phyloP scores from a whole-genome alignment of 1,140 invertebrate genomes.

The Babylonia areolata region DNA sequence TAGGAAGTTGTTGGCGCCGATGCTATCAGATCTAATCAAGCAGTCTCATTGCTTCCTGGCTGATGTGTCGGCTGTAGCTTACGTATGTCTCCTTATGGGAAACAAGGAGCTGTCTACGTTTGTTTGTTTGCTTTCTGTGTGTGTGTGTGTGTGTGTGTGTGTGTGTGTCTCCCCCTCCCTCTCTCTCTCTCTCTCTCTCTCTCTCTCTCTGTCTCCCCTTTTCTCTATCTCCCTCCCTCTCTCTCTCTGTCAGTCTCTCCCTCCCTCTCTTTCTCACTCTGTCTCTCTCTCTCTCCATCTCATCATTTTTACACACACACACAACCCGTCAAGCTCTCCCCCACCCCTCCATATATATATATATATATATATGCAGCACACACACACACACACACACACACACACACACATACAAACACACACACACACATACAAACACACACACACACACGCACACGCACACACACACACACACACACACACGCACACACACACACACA shows the following conservation, averaged over 20 bases:
- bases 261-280: background rate
- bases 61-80: background rate
- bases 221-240: background rate
- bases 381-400: no score
- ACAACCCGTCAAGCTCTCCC: background rate
- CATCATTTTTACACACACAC: no score
- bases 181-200: background rate
- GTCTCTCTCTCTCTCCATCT: background rate
- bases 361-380: no score
- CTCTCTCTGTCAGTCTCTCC: background rate
- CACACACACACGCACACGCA: no score
- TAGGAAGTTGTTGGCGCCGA: background rate
- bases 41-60: background rate
- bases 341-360: background rate
- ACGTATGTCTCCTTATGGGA: no score
- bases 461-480: no score
- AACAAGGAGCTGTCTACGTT: no score
- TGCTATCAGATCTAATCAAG: background rate
- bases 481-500: no score
- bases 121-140: no score
- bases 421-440: no score
- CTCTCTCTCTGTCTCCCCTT: background rate
- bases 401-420: no score
- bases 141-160: background rate
- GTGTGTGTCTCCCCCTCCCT: background rate